phyloP scores from a whole-genome alignment of 1,140 invertebrate species.

The Eciton burchellii region DNA sequence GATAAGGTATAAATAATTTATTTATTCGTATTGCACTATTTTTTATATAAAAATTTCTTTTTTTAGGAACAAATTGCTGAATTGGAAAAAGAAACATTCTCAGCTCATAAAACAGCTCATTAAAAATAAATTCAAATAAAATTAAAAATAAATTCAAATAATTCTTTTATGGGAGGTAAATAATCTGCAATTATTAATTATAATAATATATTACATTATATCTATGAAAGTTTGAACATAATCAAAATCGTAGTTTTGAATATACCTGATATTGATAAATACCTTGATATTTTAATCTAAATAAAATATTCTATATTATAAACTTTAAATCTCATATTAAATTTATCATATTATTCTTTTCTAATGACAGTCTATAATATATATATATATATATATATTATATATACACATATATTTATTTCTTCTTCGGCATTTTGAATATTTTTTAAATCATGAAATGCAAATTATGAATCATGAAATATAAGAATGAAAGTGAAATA shows the following conservation, averaged over 20 bases:
- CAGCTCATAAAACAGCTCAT: neutral
- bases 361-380: neutral
- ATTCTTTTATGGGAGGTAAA: neutral
- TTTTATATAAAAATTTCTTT: constrained; percentile 35
- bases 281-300: constrained; percentile 9
- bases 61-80: constrained; percentile 39
- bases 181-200: neutral
- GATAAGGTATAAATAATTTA: neutral
- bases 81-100: neutral
- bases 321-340: neutral
- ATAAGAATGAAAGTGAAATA: too few relatives aligned
- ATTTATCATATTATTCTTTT: neutral
- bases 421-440: neutral
- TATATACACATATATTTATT: constrained; percentile 7
- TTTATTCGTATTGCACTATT: neutral
- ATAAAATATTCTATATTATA: neutral
- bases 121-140: neutral
- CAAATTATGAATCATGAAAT: too few relatives aligned
- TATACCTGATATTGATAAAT: too few relatives aligned
- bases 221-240: constrained; percentile 4
- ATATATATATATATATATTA: neutral
- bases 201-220: constrained; percentile 9
- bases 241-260: too few relatives aligned
- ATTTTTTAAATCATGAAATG: neutral
- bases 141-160: neutral